Percentiles rank a stretch among this genome's conserved stretches.
Evolutionary conservation across 2,797 vertebrate species (phyloP).

Genomic region (Danio jaintianensis): DNA sequence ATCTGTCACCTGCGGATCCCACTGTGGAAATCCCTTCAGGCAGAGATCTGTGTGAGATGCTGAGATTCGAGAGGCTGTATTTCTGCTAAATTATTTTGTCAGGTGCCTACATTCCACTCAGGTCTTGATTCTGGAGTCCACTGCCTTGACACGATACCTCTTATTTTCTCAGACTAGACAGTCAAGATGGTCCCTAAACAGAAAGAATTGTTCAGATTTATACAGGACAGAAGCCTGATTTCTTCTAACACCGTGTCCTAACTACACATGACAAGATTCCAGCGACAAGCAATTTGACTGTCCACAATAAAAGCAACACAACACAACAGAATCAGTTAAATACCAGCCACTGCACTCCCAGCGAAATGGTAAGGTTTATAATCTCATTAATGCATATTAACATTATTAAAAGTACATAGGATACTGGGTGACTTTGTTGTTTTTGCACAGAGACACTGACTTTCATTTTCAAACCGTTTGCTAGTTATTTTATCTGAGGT

Average conservation of each 20-base stretch:
- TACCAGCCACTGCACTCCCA: no score
- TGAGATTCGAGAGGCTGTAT: constrained; percentile 51
- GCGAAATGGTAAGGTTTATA: no score
- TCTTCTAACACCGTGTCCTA: background rate
- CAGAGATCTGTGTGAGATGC: constrained; percentile 72
- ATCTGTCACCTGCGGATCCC: constrained; percentile 58
- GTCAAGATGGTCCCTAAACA: background rate
- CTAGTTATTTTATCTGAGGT: no score
- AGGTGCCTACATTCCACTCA: constrained; percentile 62
- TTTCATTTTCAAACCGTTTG: no score
- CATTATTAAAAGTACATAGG: no score
- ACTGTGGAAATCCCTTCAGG: constrained; percentile 62
- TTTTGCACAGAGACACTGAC: no score
- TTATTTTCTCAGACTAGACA: background rate
- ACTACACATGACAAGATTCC: no score
- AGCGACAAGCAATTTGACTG: no score
- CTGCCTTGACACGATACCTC: constrained; percentile 14
- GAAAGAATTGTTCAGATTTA: background rate
- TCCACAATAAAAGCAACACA: no score
- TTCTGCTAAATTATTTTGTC: constrained; percentile 59
- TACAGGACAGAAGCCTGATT: background rate
- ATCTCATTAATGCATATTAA: no score
- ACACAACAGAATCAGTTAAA: no score
- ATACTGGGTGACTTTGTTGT: no score
- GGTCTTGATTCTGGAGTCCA: constrained; percentile 58